phyloP scores from a whole-genome alignment of 1,140 invertebrate species.

The Drosophila setifemur region DNA sequence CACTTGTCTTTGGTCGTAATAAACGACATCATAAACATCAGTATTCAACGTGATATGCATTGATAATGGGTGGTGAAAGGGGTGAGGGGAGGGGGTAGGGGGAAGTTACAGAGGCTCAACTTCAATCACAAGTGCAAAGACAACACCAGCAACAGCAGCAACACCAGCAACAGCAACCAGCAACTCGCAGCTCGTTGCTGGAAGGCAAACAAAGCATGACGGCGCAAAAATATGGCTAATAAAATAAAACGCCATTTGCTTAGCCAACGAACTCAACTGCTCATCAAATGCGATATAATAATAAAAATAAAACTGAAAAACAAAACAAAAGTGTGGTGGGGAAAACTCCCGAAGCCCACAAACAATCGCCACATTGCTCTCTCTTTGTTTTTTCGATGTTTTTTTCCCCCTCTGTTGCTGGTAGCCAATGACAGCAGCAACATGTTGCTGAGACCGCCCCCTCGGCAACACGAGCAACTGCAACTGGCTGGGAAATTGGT shows the following conservation, averaged over 20 bases:
- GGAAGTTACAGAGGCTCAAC: not conserved
- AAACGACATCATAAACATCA: constrained; percentile 58
- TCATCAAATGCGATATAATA: constrained; percentile 25
- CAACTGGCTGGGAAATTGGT: constrained; percentile 30
- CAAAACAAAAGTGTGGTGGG: constrained; percentile 31
- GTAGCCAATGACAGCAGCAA: constrained; percentile 46
- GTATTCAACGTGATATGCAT: constrained; percentile 75
- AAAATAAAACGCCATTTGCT: constrained; percentile 78
- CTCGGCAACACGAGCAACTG: constrained; percentile 22
- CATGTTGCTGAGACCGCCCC: constrained; percentile 46
- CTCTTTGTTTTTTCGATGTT: too few species aligned
- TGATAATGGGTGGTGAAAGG: constrained; percentile 57
- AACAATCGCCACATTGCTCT: constrained; percentile 2
- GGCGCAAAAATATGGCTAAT: constrained; percentile 75
- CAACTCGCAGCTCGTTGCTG: constrained; percentile 17
- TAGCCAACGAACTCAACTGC: constrained; percentile 25
- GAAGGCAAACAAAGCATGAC: constrained; percentile 75
- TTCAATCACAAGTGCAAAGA: constrained; percentile 47
- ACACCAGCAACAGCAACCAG: constrained; percentile 6
- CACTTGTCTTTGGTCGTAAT: constrained; percentile 43
- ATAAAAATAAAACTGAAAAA: constrained; percentile 2
- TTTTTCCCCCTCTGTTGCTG: constrained; percentile 17
- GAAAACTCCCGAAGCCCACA: constrained; percentile 45
- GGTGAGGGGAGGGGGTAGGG: not conserved
- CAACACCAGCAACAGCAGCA: constrained; percentile 30